Conservation (phyloP, 2,888 invertebrate genomes). For the Caenorhabditis sp. region DNA sequence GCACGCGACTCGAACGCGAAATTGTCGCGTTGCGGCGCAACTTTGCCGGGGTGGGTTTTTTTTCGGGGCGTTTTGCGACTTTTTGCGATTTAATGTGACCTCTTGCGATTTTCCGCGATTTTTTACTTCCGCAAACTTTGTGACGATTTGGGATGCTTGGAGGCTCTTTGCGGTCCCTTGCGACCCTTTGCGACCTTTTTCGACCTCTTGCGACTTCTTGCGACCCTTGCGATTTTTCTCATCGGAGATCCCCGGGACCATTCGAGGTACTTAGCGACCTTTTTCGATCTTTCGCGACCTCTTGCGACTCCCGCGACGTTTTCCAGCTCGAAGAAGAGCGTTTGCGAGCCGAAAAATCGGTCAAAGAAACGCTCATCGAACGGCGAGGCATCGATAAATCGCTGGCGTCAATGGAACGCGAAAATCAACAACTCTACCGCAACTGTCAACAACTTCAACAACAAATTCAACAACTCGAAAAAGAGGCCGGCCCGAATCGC, state of each 20-base stretch:
- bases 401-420: conserved; percentile 62
- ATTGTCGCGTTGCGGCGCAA: conserved; percentile 54
- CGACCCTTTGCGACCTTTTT: too few relatives aligned
- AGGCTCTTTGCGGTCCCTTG: not conserved
- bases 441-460: conserved; percentile 59
- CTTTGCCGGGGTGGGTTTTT: too few relatives aligned
- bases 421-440: conserved; percentile 60
- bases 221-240: too few relatives aligned
- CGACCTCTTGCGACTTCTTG: too few relatives aligned
- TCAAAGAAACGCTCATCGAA: conserved; percentile 57
- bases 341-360: conserved; percentile 50
- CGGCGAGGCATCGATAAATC: conserved; percentile 60
- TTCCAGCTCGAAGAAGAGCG: conserved; percentile 63
- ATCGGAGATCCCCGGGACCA: too few relatives aligned
- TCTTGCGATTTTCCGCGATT: not conserved
- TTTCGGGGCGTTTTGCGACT: conserved; percentile 33
- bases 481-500: conserved; percentile 50
- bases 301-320: too few relatives aligned
- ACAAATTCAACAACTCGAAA: conserved; percentile 58
- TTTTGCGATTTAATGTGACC: not conserved
- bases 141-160: not conserved
- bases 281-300: too few relatives aligned
- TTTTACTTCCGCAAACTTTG: too few relatives aligned
- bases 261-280: too few relatives aligned
- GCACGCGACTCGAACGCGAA: conserved; percentile 52